Base-by-base conservation (phyloP, 2,113 vertebrate species). In the Lichenostomus cassidix region DNA sequence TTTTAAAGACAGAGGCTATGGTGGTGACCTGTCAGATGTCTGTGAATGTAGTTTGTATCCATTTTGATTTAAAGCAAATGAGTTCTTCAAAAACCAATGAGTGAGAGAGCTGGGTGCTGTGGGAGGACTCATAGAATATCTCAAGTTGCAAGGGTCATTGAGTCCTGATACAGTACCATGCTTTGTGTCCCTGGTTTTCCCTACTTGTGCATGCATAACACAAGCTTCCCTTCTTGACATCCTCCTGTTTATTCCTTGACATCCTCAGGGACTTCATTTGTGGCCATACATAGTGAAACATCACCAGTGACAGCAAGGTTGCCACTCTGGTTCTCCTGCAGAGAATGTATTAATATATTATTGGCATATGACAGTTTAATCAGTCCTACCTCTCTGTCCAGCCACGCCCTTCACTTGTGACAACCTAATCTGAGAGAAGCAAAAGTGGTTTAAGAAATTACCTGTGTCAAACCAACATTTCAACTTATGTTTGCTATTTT, bases 351-450 rank as follows among this genome's bases (percentile, higher is more conserved):
- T 80, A 78, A 41, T 73, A 49, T 58, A 25, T 90, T 89, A 89
- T 63, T 92, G 95, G 46, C 77, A 70, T 81, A 53, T 94, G 90
- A 76, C 83, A 87, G 53, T 93, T 96, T 90, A 95, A 96, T 96
- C 80, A 90, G 73, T 79, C 56, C 64, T 64, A 29, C 62, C 49
- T 90, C 29, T 81, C 73, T 94, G 80, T 92, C 73, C 44, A 69
- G 49, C n/a, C 5, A 1, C 64, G 65, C 79, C 77, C 80, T 82
- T 95, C 53, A 55, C 31, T 93, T 90, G 37, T 93, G 73, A 87
- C 73, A 95, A 55, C 15, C 56, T 90, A 93, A 95, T 97, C 56
- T 83, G 53, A 81, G 52, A 88, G 76, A 65, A 92, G 49, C 20
- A 84, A 74, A 92, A 84, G 25, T 19, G 9, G 15, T 79, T 83